Percentiles rank a stretch among this genome's conserved stretches.
Evolutionary conservation across 92 coral and sea anemone genomes (phyloP).

Genomic region (Desmophyllum pertusum): DNA sequence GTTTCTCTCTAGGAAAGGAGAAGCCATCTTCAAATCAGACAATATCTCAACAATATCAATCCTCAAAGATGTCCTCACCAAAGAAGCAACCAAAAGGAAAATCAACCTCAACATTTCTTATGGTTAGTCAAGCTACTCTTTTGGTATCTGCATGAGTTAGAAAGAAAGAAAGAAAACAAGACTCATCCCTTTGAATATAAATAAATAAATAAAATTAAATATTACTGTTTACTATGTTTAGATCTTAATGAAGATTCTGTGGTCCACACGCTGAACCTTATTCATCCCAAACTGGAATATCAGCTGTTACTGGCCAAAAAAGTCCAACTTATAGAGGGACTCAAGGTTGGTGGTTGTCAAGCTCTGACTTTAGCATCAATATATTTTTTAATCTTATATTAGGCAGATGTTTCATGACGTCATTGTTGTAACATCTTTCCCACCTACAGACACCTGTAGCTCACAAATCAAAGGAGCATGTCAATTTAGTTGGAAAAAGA

Average conservation of each 20-base stretch:
- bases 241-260: conserved; percentile 98
- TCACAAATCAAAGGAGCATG: no score
- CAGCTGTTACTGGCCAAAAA: conserved; percentile 97
- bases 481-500: no score
- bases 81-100: conserved; percentile 98
- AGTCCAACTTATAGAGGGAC: conserved; percentile 96
- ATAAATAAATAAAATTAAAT: no score
- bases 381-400: neutral
- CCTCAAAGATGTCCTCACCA: conserved; percentile 94
- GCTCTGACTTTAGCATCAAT: neutral
- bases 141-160: no score
- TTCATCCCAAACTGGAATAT: conserved; percentile 97
- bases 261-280: conserved; percentile 90
- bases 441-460: no score
- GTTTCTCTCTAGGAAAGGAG: conserved; percentile 83
- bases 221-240: conserved; percentile 29
- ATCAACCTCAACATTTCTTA: conserved; percentile 93
- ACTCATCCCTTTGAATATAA: no score
- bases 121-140: conserved; percentile 75
- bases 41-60: conserved; percentile 98
- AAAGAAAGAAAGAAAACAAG: no score
- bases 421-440: neutral
- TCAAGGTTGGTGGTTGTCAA: conserved; percentile 69
- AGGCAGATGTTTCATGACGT: neutral
- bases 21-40: conserved; percentile 94